Evolutionary conservation across 2,888 invertebrate species (phyloP), one percentile per base, ranked within the genome.

Genomic region (Cybosia mesomella): DNA sequence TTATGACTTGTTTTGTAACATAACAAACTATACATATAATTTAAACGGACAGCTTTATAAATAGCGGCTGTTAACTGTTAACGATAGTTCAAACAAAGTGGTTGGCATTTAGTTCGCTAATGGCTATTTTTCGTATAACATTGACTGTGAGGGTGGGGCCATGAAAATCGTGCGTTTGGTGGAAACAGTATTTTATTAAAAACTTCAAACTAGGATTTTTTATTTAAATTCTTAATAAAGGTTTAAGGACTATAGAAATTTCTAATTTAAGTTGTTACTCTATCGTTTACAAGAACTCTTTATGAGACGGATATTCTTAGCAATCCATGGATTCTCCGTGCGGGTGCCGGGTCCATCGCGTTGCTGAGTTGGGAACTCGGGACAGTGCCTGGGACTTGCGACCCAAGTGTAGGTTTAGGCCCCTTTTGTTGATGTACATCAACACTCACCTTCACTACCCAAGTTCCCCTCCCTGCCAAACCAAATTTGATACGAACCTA

Each of bases 21-120:
- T 53, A 61, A 70, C 67, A 68, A 63, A 66, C 70, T 75, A 71
- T 54, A 63, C 22, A 54, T 18, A 74, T 76, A 79, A 83, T 81
- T 75, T 78, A 66, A 76, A 76, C 72, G 69, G 82, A 79, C 78
- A 79, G 71, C 60, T 72, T 74, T 80, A 84, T 83, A 85, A 87
- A 86, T 83, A 85, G 80, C 66, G n/a, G 73, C 73, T 73, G 84
- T 84, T 86, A 86, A 83, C 82, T 75, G 83, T 82, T 87, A 87
- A 88, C 85, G 86, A 85, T 81, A 83, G 84, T 80, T 87, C 83
- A 86, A 87, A 85, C 85, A 86, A 86, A 88, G 90, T 88, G 86
- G 84, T 76, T 80, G 78, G 77, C 86, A 84, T 88, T 87, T 85
- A 83, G 82, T 81, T 75, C 75, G 79, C 80, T 86, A 86, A 86